These are phyloP conservation scores for Acanthurus tractus DNA, from an alignment of 2,797 vertebrate species.

Conservation along the genomic window DNA sequence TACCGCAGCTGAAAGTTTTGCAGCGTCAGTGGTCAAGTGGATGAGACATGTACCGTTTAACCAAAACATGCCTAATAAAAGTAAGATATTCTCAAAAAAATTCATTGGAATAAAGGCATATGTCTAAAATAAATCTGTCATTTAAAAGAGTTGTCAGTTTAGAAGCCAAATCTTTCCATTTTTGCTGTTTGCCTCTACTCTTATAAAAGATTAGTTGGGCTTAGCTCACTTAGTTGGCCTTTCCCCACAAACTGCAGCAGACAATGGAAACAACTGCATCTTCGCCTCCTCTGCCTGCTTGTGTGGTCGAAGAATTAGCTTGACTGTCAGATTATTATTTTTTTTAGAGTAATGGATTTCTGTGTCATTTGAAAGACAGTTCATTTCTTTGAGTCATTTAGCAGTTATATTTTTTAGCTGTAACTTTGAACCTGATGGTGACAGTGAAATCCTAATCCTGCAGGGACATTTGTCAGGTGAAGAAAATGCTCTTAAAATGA, in stretches of 20 bases:
- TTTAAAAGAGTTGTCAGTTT: neutral
- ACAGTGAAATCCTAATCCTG: constrained; percentile 50
- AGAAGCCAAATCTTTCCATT: neutral
- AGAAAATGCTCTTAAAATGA: constrained; percentile 38
- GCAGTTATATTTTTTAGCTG: constrained; percentile 19
- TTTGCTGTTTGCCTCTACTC: too few relatives aligned
- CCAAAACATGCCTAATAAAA: neutral
- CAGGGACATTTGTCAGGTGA: constrained; percentile 38
- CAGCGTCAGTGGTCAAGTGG: neutral
- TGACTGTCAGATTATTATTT: constrained; percentile 21
- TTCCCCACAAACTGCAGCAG: neutral
- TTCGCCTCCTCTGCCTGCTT: neutral
- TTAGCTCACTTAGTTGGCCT: neutral
- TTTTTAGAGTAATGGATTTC: constrained; percentile 5
- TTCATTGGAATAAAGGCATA: too few relatives aligned
- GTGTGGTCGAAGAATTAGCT: constrained; percentile 8
- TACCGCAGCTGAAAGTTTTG: constrained; percentile 9
- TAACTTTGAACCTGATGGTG: constrained; percentile 23
- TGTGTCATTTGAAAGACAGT: constrained; percentile 36
- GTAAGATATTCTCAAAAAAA: too few relatives aligned
- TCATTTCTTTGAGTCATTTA: constrained; percentile 38
- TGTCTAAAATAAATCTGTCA: too few relatives aligned
- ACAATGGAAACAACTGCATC: neutral
- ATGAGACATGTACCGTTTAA: neutral
- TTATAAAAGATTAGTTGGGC: too few relatives aligned